A percentile compares a stretch with the other conserved stretches of the same genome.
Conservation (phyloP, 2,797 vertebrate genomes). For the Toxotes lorentzi region DNA sequence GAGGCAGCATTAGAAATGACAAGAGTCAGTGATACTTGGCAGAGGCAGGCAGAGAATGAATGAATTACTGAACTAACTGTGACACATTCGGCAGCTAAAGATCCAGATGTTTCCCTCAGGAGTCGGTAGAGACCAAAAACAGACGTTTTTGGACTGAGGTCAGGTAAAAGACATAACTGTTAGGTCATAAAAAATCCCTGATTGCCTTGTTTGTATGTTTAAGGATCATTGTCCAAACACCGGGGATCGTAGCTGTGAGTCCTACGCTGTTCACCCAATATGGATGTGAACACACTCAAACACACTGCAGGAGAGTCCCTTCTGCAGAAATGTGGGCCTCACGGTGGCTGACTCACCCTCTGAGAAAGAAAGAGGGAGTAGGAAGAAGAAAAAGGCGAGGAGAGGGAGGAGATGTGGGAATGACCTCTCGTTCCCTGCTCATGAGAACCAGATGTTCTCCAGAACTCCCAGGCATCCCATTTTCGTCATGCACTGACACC, state of each 20-base stretch:
- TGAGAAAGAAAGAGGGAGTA: constrained; percentile 21
- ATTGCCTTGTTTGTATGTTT: not conserved
- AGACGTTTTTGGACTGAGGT: constrained; percentile 10
- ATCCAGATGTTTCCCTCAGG: not conserved
- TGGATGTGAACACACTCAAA: not conserved
- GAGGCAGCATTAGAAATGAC: not conserved
- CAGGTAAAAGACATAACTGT: not conserved
- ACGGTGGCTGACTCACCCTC: constrained; percentile 60
- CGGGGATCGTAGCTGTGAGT: not conserved
- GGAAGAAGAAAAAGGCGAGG: not conserved
- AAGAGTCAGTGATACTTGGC: too few relatives aligned
- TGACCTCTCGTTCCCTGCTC: constrained; percentile 56
- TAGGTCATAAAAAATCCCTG: not conserved
- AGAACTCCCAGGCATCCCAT: constrained; percentile 65
- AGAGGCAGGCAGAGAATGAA: not conserved
- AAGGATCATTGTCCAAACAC: not conserved
- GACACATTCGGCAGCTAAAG: not conserved
- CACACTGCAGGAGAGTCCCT: constrained; percentile 17
- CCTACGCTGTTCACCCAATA: not conserved
- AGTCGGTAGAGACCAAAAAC: not conserved
- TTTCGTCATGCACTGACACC: constrained; percentile 57
- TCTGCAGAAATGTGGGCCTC: constrained; percentile 24
- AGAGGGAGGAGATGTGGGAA: constrained; percentile 45
- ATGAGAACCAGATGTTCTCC: constrained; percentile 81
- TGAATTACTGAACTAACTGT: not conserved